A percentile compares a stretch with the other conserved stretches of the same genome.
These are phyloP conservation scores for Hecatera dysodea DNA, from an alignment of 2,888 invertebrate genomes.

Conservation along the genomic window DNA sequence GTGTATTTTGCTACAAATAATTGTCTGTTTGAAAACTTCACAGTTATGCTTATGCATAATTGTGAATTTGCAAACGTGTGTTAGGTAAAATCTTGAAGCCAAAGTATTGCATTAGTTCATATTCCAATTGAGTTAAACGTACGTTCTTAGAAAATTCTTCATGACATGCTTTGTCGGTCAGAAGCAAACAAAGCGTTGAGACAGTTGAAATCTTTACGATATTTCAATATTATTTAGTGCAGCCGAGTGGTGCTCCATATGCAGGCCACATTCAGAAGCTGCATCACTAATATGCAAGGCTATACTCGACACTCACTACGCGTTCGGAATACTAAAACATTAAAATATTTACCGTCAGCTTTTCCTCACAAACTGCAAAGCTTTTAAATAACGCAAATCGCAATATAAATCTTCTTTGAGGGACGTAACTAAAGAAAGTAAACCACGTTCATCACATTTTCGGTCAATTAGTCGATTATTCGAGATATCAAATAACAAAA, in stretches of 20 bases:
- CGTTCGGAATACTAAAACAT: conserved; percentile 37
- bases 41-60: background rate
- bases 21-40: background rate
- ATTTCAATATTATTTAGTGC: conserved; percentile 47
- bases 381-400: conserved; percentile 28
- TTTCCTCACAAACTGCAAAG: conserved; percentile 29
- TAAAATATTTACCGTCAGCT: conserved; percentile 36
- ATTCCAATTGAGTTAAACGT: too few relatives aligned
- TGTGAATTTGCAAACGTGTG: background rate
- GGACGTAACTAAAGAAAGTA: conserved; percentile 41
- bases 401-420: conserved; percentile 8
- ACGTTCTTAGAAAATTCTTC: too few relatives aligned
- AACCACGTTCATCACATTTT: conserved; percentile 65
- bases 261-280: conserved; percentile 41
- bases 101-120: too few relatives aligned
- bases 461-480: conserved; percentile 73
- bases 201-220: conserved; percentile 39
- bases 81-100: background rate
- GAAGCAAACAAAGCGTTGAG: conserved; percentile 11
- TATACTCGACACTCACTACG: conserved; percentile 34
- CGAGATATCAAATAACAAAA: conserved; percentile 69
- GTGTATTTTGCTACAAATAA: background rate
- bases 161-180: background rate
- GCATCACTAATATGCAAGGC: conserved; percentile 43
- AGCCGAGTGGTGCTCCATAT: conserved; percentile 27